Base-by-base conservation (phyloP, 2,888 invertebrate genomes). In the Drosophila anomelani region DNA sequence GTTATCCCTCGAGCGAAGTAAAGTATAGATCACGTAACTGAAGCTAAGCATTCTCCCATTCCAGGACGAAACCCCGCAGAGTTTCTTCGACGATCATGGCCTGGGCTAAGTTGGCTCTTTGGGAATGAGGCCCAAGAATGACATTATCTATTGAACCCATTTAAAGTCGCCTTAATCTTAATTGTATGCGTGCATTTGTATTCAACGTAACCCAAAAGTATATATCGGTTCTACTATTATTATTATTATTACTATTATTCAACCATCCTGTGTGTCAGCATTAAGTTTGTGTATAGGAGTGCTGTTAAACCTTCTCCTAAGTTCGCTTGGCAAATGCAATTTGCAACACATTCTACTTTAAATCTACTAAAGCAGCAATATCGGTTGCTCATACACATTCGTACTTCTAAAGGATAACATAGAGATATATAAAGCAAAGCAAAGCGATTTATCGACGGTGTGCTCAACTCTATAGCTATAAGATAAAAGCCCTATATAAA, bases 31-130 rank as follows among this genome's bases (percentile, higher is more conserved):
- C 36, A 71, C 43, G 41, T 75, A 58, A 74, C 51, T 77, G 56
- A 77, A 63, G 72, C 61, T 57, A 68, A 68, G 68, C 71, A 70
- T 68, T 68, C 71, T 68, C 68, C 68, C 71, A 20, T 70, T 97
- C 92, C 95, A 99, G 98, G 99, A 99, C 94, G 99, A 99, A 95
- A 99, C 99, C 66, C 99, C 99, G 62, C 99, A 99, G 94, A 99
- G 99, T 90, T 98, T 99, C 94, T 99, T 99, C 93, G 99, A 99
- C 93, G 99, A 99, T 94, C 98, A 99, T 93, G 99, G 99, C 80
- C 95, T 99, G 89, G 98, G 98, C 89, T 98, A 96, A 95, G 72
- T 55, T 61, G 75, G 57, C 46, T 38, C 36, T 20, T 12, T 20
- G 15, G 29, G 9, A 44, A 46, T 12, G 15, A 36, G 36, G 9